phyloP scores from a whole-genome alignment of 2,113 vertebrate genomes.

The Rousettus leschenaultii region DNA sequence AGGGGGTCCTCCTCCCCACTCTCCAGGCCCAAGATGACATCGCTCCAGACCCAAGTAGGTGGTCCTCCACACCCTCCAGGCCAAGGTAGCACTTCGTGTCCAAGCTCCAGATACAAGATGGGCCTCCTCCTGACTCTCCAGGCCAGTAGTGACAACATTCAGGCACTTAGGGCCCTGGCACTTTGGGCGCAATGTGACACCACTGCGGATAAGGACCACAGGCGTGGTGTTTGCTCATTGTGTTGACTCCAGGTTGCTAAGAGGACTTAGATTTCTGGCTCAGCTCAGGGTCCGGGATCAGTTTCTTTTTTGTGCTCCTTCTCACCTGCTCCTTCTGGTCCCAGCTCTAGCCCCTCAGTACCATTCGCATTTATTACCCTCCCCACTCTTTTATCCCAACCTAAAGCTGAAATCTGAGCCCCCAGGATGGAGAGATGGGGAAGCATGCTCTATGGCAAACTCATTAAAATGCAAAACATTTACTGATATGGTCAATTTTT shows the following conservation, averaged over 20 bases:
- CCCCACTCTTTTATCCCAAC: background rate
- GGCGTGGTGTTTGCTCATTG: accelerated
- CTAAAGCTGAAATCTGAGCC: background rate
- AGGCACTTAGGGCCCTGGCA: background rate
- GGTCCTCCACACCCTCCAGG: background rate
- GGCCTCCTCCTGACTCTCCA: background rate
- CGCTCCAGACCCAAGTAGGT: background rate
- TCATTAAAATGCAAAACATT: background rate
- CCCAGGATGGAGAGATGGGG: background rate
- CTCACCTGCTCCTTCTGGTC: background rate
- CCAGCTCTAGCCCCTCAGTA: background rate
- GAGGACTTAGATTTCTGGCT: background rate
- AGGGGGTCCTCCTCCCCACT: background rate
- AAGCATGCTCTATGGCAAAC: background rate
- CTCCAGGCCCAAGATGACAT: background rate
- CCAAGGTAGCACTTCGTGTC: background rate
- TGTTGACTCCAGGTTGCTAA: background rate
- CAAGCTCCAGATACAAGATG: background rate
- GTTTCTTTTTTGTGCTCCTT: background rate
- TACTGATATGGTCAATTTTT: background rate
- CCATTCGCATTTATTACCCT: accelerated
- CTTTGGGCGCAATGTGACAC: background rate
- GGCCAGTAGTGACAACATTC: background rate
- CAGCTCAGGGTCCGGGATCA: background rate
- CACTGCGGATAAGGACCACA: background rate